Evolutionary conservation across 2,888 invertebrate species (phyloP).

Genomic region (Diplazon laetatorius): DNA sequence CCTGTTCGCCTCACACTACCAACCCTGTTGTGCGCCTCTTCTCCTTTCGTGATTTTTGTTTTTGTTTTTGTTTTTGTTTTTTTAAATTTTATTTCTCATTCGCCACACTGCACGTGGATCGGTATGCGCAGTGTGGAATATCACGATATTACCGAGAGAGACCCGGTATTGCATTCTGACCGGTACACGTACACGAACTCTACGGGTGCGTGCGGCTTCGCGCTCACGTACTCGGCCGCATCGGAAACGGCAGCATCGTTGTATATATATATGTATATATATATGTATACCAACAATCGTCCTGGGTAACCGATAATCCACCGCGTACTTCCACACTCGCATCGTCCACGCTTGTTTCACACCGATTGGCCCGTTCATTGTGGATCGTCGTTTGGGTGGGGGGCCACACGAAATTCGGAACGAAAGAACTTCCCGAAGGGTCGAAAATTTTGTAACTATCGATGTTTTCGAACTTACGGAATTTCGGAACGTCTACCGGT

Average conservation of each 20-base stretch:
- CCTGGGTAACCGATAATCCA: constrained; percentile 45
- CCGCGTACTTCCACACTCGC: constrained; percentile 56
- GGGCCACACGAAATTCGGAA: too few relatives aligned
- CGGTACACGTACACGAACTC: constrained; percentile 45
- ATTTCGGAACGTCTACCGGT: too few relatives aligned
- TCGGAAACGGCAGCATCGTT: constrained; percentile 36
- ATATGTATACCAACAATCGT: constrained; percentile 49
- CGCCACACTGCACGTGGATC: too few relatives aligned
- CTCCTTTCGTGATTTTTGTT: too few relatives aligned
- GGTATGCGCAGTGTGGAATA: constrained; percentile 1
- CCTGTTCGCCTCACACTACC: too few relatives aligned
- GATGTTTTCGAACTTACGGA: too few relatives aligned
- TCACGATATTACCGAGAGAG: constrained; percentile 24
- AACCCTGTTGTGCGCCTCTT: too few relatives aligned
- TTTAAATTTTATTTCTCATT: too few relatives aligned
- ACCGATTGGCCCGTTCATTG: too few relatives aligned
- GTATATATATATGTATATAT: too few relatives aligned
- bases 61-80: constrained; percentile 22
- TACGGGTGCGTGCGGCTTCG: constrained; percentile 22
- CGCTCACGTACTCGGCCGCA: constrained; percentile 30
- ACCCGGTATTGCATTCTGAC: constrained; percentile 8
- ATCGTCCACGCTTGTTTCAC: constrained; percentile 42
- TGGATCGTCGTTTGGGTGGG: constrained; percentile 10
- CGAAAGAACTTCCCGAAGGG: too few relatives aligned
- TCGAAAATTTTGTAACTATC: too few relatives aligned